Evolutionary conservation across 2,113 vertebrate genomes (phyloP).

Genomic region (Peromyscus maniculatus): DNA sequence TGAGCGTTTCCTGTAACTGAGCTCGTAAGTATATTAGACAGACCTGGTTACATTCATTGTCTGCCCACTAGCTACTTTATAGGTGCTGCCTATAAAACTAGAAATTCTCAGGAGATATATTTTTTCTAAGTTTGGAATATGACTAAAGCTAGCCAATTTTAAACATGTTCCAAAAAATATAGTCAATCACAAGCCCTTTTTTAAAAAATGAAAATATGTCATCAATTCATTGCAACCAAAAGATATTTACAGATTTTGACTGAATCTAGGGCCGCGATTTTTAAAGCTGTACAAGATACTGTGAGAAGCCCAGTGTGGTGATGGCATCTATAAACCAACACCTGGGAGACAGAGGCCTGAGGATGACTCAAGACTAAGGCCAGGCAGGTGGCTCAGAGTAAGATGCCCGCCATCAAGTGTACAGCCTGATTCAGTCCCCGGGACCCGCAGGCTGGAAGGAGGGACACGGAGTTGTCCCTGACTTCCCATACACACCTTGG

Average conservation of each 20-base stretch:
- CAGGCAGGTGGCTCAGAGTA: not conserved
- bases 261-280: constrained; percentile 83
- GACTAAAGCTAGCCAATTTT: constrained; percentile 91
- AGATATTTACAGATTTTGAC: constrained; percentile 86
- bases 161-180: constrained; percentile 89
- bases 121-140: constrained; percentile 90
- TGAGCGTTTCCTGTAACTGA: constrained; percentile 86
- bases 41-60: constrained; percentile 90
- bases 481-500: not conserved
- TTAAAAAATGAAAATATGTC: constrained; percentile 90
- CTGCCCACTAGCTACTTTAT: constrained; percentile 89
- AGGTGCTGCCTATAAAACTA: constrained; percentile 91
- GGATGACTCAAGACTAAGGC: not conserved
- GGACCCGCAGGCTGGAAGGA: not conserved
- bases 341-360: not conserved
- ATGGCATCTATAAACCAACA: not conserved
- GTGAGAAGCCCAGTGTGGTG: not conserved
- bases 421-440: not conserved
- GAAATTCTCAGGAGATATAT: constrained; percentile 85
- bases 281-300: constrained; percentile 80
- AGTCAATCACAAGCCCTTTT: constrained; percentile 89
- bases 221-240: constrained; percentile 90
- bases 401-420: too few species aligned
- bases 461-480: too few species aligned
- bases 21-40: constrained; percentile 91